Evolutionary conservation across 1,140 invertebrate species (phyloP).

Genomic region (Dendrolimus kikuchii): DNA sequence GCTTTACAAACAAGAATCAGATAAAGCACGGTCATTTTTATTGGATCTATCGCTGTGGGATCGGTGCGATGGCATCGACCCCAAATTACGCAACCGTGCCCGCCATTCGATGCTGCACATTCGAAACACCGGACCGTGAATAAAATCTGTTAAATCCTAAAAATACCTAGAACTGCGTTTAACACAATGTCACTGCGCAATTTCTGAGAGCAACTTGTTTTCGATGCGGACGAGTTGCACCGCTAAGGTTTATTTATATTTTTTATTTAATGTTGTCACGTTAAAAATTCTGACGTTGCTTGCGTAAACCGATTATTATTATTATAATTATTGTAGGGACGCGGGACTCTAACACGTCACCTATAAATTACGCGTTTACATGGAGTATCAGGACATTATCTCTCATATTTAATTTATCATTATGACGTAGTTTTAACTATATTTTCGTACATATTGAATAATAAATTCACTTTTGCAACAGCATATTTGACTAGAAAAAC

Average conservation of each 20-base stretch:
- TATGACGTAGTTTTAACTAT: too few relatives aligned
- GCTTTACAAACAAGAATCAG: constrained; percentile 22
- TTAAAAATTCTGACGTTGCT: constrained; percentile 6
- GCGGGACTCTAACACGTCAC: too few relatives aligned
- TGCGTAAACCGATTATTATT: too few relatives aligned
- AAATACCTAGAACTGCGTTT: constrained; percentile 6
- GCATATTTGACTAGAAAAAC: too few relatives aligned
- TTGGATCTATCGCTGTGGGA: constrained; percentile 30
- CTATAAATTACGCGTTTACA: too few relatives aligned
- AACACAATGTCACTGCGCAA: constrained; percentile 11
- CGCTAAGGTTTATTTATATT: background rate
- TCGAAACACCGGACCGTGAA: constrained; percentile 16
- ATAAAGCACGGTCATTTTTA: constrained; percentile 31
- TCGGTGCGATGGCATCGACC: constrained; percentile 32
- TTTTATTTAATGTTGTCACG: constrained; percentile 4
- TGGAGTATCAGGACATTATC: too few relatives aligned
- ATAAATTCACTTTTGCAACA: too few relatives aligned
- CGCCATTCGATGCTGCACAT: constrained; percentile 14
- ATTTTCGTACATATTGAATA: too few relatives aligned
- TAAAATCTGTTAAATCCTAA: constrained; percentile 8
- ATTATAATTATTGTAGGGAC: too few relatives aligned
- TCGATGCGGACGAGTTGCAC: too few relatives aligned
- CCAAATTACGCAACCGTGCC: constrained; percentile 25
- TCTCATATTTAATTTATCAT: too few relatives aligned
- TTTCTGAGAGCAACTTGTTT: too few relatives aligned